A percentile compares a stretch with the other conserved stretches of the same genome.
Evolutionary conservation across 2,113 vertebrate genomes (phyloP).

Genomic region (Clarias macrocephalus): DNA sequence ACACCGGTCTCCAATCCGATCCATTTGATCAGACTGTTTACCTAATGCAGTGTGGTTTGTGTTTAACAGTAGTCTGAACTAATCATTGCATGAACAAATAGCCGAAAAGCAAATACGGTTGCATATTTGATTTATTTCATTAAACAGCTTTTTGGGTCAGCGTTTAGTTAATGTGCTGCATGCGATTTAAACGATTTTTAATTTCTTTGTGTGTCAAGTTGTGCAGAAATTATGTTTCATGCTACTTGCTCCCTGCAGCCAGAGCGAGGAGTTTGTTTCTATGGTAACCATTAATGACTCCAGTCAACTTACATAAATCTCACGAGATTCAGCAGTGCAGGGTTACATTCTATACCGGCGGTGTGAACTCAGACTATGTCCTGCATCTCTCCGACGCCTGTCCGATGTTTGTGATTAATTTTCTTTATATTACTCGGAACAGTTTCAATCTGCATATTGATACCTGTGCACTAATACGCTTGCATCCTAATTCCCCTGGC

Average conservation of each 20-base stretch:
- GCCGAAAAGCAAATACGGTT: background rate
- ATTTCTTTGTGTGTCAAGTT: slow-evolving; percentile 8
- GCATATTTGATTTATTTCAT: background rate
- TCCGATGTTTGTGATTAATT: background rate
- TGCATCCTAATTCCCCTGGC: background rate
- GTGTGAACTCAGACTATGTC: background rate
- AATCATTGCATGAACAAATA: background rate
- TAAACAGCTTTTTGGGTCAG: background rate
- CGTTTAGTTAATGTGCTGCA: background rate
- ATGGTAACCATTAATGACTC: slow-evolving; percentile 34
- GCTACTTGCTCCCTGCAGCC: slow-evolving; percentile 6
- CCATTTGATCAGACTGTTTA: background rate
- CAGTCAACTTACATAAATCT: slow-evolving; percentile 34
- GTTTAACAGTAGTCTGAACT: background rate
- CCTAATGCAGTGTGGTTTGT: background rate
- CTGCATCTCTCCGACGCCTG: background rate
- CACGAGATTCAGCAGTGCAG: slow-evolving; percentile 19
- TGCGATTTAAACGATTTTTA: background rate
- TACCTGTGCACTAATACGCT: background rate
- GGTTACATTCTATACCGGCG: slow-evolving; percentile 14
- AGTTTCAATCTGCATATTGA: background rate
- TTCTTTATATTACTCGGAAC: background rate
- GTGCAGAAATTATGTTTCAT: slow-evolving; percentile 19
- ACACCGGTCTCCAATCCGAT: background rate
- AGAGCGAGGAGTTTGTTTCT: slow-evolving; percentile 23